Conservation (phyloP, 2,888 invertebrate species). For the Cyaniris semiargus region DNA sequence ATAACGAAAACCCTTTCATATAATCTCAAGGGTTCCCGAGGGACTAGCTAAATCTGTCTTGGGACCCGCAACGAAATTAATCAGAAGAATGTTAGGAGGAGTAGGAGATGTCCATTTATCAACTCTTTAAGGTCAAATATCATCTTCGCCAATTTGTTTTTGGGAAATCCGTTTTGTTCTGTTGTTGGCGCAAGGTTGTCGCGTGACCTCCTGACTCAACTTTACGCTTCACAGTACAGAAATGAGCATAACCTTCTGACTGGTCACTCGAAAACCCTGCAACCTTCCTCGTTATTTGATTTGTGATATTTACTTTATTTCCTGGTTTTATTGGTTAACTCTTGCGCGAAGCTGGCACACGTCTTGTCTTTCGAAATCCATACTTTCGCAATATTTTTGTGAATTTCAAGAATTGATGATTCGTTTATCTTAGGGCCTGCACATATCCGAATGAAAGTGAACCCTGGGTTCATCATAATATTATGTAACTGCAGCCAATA, state of each 20-base stretch:
- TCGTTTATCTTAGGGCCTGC: not conserved
- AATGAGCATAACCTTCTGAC: constrained; percentile 34
- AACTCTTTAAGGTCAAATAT: not conserved
- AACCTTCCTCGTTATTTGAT: constrained; percentile 38
- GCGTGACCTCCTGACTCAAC: constrained; percentile 38
- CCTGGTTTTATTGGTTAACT: not conserved
- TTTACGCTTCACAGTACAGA: constrained; percentile 20
- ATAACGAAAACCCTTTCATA: too few species aligned
- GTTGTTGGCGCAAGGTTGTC: not conserved
- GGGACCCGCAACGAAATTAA: too few species aligned
- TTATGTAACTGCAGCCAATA: too few species aligned
- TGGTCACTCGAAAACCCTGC: constrained; percentile 41
- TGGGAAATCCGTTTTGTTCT: not conserved
- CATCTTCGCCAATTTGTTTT: not conserved
- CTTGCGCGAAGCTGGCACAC: not conserved
- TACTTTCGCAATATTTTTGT: not conserved
- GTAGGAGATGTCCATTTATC: too few species aligned
- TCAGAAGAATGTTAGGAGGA: too few species aligned
- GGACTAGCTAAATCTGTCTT: too few species aligned
- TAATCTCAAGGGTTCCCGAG: too few species aligned
- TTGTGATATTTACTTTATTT: not conserved
- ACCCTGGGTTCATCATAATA: not conserved
- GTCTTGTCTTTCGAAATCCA: not conserved
- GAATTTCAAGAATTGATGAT: too few species aligned
- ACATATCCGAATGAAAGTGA: not conserved